Evolutionary conservation across 2,113 vertebrate genomes (phyloP).

Genomic region (Dicrurus megarhynchus): DNA sequence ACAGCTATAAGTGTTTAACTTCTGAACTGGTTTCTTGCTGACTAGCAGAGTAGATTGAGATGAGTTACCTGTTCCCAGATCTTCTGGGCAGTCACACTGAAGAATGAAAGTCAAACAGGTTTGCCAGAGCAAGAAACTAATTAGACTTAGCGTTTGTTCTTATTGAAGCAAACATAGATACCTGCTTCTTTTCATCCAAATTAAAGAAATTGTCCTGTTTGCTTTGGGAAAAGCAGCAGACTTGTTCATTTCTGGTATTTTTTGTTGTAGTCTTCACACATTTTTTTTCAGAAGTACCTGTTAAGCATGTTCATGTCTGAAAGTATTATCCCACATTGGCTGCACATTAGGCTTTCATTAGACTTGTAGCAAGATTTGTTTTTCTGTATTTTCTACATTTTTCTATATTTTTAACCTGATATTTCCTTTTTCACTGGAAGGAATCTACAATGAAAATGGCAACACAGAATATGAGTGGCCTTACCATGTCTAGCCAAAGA

Average conservation of each 20-base stretch:
- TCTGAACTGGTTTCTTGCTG: background rate
- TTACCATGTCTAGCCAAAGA: background rate
- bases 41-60: background rate
- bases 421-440: background rate
- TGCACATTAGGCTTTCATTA: background rate
- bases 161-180: background rate
- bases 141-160: background rate
- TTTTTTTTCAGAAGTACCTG: background rate
- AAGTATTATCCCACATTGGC: background rate
- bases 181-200: background rate
- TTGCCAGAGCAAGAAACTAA: background rate
- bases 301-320: background rate
- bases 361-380: background rate
- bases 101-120: background rate
- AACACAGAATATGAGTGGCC: background rate
- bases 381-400: background rate
- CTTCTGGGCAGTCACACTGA: background rate
- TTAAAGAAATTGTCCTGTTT: background rate
- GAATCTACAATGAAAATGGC: background rate
- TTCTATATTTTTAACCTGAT: background rate
- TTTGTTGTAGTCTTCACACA: background rate
- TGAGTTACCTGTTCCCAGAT: background rate
- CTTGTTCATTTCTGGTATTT: background rate
- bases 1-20: background rate
- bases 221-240: background rate